Evolutionary conservation across 2,113 vertebrate genomes (phyloP).

Genomic region (Pseudopodoces humilis): DNA sequence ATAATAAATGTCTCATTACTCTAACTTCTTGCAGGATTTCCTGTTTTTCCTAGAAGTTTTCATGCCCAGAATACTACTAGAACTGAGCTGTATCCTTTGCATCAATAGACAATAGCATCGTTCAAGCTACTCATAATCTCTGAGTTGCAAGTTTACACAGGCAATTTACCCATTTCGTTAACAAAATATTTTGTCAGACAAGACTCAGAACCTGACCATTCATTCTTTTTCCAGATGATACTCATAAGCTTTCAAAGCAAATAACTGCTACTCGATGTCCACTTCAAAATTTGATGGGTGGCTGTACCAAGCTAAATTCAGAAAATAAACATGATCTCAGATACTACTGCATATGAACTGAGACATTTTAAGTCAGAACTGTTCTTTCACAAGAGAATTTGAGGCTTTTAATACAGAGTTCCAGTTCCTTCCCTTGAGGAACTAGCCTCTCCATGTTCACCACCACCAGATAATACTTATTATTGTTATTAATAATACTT

Average conservation of each 20-base stretch:
- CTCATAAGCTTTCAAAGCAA: constrained; percentile 23
- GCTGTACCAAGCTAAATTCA: constrained; percentile 11
- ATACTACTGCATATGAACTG: neutral
- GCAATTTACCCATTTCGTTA: constrained; percentile 47
- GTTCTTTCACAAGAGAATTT: neutral
- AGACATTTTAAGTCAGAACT: neutral
- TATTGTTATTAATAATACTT: too few species aligned
- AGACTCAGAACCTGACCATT: constrained; percentile 14
- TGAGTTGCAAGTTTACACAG: constrained; percentile 1
- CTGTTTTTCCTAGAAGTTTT: constrained; percentile 62
- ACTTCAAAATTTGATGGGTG: constrained; percentile 21
- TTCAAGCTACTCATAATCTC: constrained; percentile 44
- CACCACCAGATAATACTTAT: neutral
- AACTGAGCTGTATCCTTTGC: constrained; percentile 2
- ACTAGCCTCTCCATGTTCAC: neutral
- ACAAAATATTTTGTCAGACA: constrained; percentile 67
- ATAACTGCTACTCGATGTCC: constrained; percentile 31
- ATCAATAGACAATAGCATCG: constrained; percentile 57
- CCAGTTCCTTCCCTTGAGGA: neutral
- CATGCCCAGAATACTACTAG: constrained; percentile 16
- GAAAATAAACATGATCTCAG: constrained; percentile 14
- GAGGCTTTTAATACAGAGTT: neutral
- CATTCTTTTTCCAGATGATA: neutral
- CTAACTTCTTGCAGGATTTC: constrained; percentile 39
- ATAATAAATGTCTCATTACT: constrained; percentile 28